phyloP scores from a whole-genome alignment of 2,797 vertebrate genomes.

The Clarias pachynema region DNA sequence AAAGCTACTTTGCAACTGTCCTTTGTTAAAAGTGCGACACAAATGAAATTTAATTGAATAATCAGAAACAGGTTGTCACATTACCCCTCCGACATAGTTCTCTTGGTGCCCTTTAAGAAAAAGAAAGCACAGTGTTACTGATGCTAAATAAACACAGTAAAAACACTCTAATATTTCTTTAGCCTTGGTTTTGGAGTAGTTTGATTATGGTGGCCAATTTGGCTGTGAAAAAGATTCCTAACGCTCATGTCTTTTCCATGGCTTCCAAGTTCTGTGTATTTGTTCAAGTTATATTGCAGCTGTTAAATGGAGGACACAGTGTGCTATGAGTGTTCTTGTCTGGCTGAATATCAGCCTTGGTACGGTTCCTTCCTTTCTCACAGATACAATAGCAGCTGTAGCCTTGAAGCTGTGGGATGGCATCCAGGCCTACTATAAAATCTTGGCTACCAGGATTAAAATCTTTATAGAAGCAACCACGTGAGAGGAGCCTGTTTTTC shows the following conservation, averaged over 20 bases:
- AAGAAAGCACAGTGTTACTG: not conserved
- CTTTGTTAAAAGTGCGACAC: too few relatives aligned
- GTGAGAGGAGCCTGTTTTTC: not conserved
- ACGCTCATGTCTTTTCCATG: too few relatives aligned
- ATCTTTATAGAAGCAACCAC: slow-evolving; percentile 30
- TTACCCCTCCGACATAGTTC: slow-evolving; percentile 79
- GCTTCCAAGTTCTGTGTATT: slow-evolving; percentile 1
- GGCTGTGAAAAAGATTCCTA: too few relatives aligned
- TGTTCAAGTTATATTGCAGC: slow-evolving; percentile 14
- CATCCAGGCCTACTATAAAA: slow-evolving; percentile 2
- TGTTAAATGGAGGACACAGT: slow-evolving; percentile 51
- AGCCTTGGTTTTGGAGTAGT: too few relatives aligned
- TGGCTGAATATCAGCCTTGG: slow-evolving; percentile 70
- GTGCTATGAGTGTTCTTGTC: slow-evolving; percentile 42
- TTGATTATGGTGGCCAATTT: too few relatives aligned
- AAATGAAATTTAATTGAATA: not conserved
- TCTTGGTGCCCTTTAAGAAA: slow-evolving; percentile 54
- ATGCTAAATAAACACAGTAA: not conserved
- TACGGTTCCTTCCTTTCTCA: slow-evolving; percentile 56
- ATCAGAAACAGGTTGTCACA: slow-evolving; percentile 35
- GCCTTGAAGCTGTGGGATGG: slow-evolving; percentile 53
- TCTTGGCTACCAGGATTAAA: slow-evolving; percentile 2
- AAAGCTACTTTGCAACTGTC: too few relatives aligned
- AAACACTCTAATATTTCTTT: too few relatives aligned
- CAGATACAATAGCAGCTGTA: slow-evolving; percentile 54